phyloP scores from a whole-genome alignment of 2,113 vertebrate genomes.

The Calonectris borealis region DNA sequence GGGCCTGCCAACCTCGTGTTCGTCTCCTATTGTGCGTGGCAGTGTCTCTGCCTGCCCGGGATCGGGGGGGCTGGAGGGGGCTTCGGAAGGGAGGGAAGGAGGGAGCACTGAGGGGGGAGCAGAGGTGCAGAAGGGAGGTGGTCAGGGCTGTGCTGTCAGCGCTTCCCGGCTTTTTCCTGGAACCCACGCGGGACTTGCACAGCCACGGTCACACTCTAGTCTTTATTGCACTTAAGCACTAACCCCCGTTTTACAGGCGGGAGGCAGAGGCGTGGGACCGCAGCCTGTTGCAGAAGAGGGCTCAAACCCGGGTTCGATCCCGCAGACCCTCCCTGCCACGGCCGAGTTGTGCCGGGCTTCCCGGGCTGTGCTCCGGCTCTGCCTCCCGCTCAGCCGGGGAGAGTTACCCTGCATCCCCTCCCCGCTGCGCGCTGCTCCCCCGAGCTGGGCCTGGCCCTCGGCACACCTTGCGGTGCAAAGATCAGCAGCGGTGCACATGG shows the following conservation, averaged over 20 bases:
- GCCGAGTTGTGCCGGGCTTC: neutral
- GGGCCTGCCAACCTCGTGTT: neutral
- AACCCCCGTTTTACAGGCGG: fast-evolving
- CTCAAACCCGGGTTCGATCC: neutral
- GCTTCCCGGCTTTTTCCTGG: neutral
- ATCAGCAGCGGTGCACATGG: neutral
- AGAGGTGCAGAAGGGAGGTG: neutral
- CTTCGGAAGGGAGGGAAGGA: too few relatives aligned
- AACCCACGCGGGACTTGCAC: neutral
- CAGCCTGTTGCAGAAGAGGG: conserved; percentile 1
- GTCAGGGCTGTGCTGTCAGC: neutral
- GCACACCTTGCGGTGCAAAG: neutral
- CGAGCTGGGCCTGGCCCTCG: neutral
- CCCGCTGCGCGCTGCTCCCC: neutral
- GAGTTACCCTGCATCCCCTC: neutral
- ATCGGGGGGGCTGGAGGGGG: neutral
- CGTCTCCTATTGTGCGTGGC: neutral
- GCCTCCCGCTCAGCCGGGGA: neutral
- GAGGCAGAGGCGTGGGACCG: neutral
- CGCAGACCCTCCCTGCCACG: neutral
- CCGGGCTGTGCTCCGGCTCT: neutral
- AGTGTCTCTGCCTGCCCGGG: too few relatives aligned
- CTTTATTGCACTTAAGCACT: neutral
- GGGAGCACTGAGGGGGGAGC: neutral
- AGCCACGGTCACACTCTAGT: fast-evolving